phyloP scores from a whole-genome alignment of 1,140 invertebrate species.

The Cryptotermes secundus region DNA sequence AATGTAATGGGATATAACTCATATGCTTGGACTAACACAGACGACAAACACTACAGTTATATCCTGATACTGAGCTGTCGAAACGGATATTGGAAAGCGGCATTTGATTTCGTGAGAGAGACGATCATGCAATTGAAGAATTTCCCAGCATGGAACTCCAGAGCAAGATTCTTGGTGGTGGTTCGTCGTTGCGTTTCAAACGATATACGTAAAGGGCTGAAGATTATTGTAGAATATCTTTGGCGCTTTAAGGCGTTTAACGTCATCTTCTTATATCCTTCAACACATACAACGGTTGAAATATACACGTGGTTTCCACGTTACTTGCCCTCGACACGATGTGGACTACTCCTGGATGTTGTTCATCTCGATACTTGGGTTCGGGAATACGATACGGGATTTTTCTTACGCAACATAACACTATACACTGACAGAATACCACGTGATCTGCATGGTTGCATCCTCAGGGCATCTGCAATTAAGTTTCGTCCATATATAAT shows the following conservation, averaged over 20 bases:
- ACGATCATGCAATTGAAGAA: neutral
- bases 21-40: no score
- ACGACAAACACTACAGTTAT: no score
- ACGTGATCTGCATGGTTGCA: neutral
- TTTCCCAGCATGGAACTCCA: neutral
- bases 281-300: neutral
- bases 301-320: neutral
- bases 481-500: neutral
- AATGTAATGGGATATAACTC: no score
- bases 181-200: neutral
- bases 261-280: neutral
- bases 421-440: neutral
- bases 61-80: neutral
- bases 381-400: neutral
- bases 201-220: neutral
- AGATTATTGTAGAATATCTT: neutral
- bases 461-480: neutral
- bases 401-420: neutral
- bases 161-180: neutral
- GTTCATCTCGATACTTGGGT: neutral
- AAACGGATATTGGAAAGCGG: neutral
- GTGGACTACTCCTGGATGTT: neutral
- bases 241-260: neutral
- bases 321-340: neutral
- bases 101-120: neutral